Conservation (phyloP, 37 sponge, comb jelly and placozoan genomes). For the Theonella swinhoei region DNA sequence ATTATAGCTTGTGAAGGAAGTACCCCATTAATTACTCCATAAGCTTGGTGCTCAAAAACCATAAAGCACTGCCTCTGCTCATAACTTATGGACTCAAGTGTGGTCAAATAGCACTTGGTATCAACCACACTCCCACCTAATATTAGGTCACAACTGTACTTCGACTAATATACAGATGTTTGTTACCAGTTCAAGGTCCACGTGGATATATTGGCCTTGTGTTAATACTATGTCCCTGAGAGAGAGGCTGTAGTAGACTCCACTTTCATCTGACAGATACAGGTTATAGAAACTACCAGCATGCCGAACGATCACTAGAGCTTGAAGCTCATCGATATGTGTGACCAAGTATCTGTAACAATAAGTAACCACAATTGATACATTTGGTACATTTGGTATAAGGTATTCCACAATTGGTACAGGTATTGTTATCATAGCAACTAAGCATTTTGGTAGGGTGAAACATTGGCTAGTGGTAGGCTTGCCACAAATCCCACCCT, state of each 20-base stretch:
- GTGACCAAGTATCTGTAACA: constrained; percentile 44
- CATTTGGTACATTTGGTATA: not conserved
- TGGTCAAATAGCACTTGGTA: too few relatives aligned
- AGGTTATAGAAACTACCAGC: constrained; percentile 48
- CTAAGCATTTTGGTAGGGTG: too few relatives aligned
- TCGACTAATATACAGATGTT: not conserved
- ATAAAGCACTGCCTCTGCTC: too few relatives aligned
- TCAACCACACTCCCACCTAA: too few relatives aligned
- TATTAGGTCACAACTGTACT: not conserved
- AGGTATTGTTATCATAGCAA: too few relatives aligned
- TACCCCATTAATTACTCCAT: too few relatives aligned
- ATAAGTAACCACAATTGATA: not conserved
- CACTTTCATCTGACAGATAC: constrained; percentile 75
- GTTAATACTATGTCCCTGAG: constrained; percentile 37
- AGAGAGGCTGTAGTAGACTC: constrained; percentile 69
- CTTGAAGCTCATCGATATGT: constrained; percentile 46
- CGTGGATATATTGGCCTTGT: not conserved
- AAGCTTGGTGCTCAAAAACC: too few relatives aligned
- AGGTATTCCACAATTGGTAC: too few relatives aligned
- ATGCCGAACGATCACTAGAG: constrained; percentile 68
- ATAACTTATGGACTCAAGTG: too few relatives aligned
- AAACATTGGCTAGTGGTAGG: too few relatives aligned
- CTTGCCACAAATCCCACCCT: too few relatives aligned
- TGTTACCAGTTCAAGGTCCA: constrained; percentile 53
- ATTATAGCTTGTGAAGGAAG: too few relatives aligned